Base-by-base conservation (phyloP, 2,888 invertebrate species). In the Papilio protenor region DNA sequence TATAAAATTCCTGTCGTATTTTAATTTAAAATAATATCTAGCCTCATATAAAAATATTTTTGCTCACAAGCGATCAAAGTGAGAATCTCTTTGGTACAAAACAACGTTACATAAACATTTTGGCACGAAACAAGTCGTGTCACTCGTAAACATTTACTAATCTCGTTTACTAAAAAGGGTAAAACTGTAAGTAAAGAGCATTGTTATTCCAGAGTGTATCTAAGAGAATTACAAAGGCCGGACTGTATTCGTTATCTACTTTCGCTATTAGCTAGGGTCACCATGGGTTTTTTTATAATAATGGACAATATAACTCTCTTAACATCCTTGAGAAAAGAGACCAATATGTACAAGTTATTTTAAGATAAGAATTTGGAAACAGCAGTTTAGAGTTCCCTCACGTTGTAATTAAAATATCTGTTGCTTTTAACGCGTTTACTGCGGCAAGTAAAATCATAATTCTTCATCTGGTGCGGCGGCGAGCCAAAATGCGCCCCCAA, bases 151-250 rank as follows among this genome's bases (percentile, higher is more conserved):
- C 16, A 27, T 52, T 64, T n/a, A 64, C 64, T 12, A 47, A 47
- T 47, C 55, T 55, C n/a, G 6, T 5, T 57, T 74, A 27, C n/a
- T 52, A 21, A 64, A 75, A 75, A 70, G 52, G 75, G 75, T 71
- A 21, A 71, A 52, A 40, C 49, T 21, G 21, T 78, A 71, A 75
- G 75, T 78, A 72, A 66, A 61, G 14, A 74, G 21, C 64, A 61
- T 78, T 78, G 66, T 61, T 78, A 78, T 78, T 78, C 73, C 55
- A 75, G 75, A 57, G 72, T 57, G 75, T 75, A 66, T 69, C 66
- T 33, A 21, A 55, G 78, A 75, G 78, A 66, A 72, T 78, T 75
- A 76, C 73, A 78, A 73, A 78, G 78, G 72, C 75, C 75, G 33
- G 64, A 40, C 55, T 52, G 45, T 71, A 72, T 78, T 73, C 75